Evolutionary conservation across 2,113 vertebrate genomes (phyloP), one percentile per base, ranked within the genome.

Genomic region (Lepisosteus oculatus): DNA sequence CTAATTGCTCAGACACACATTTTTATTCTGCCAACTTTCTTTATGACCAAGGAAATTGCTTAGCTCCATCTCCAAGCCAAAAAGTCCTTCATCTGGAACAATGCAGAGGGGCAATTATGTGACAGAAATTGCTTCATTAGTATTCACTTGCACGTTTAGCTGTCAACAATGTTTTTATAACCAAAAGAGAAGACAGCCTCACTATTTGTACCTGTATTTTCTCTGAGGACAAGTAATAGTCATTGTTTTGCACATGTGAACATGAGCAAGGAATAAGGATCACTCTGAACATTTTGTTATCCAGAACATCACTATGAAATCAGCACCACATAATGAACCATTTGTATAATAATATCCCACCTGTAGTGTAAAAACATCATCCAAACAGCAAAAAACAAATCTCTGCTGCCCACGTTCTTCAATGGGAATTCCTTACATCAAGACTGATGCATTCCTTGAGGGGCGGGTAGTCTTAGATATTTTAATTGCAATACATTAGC

Each of bases 401-500:
- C 17, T 63, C 6, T 42, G 61, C 15, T 3, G 6, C 9, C 13
- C 14, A 4, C 29, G 29, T 41, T 63, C 2, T 15, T 63, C 61
- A 63, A 8, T 63, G 61, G 17, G 43, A 12, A 12, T 42, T 29
- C 17, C 61, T 42, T 13, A 65, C 62, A 5, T 9, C 62, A 62
- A 74, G 59, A 55, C 5, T 51, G 61, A 11, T 17, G 69, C 66
- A 72, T 47, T 44, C 74, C 54, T 43, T 42, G 44, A 41, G 67
- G 12, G 29, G 64, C 43, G 42, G 55, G 9, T 12, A 4, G 6
- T 47, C 11, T 43, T 47, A 67, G 54, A 41, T 61, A 54, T 78
- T 81, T 79, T 77, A 79, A 78, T 80, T 66, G 74, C 72, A 68
- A 44, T 6, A 74, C 41, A 61, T 55, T 67, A 0, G 67, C 65